phyloP scores from a whole-genome alignment of 2,797 vertebrate species.

The Haliaeetus vocifer region DNA sequence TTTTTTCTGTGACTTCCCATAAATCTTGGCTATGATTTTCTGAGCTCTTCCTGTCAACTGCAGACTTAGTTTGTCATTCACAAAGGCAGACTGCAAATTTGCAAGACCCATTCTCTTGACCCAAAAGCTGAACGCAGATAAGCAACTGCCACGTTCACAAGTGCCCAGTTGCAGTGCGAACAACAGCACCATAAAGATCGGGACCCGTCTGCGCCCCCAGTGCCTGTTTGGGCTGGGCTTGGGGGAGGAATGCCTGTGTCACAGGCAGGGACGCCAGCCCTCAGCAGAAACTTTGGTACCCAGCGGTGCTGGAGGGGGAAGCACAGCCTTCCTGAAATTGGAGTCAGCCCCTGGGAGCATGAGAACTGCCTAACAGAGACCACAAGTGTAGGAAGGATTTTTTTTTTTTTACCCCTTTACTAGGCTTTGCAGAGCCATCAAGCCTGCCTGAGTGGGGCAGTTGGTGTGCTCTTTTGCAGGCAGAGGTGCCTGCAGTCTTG shows the following conservation, averaged over 20 bases:
- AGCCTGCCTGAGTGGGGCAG: background rate
- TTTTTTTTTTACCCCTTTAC: background rate
- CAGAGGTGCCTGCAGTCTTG: background rate
- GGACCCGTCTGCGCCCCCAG: background rate
- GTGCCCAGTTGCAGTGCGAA: fast-evolving
- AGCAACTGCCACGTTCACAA: background rate
- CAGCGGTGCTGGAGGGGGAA: background rate
- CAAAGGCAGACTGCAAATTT: background rate
- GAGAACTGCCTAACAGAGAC: background rate
- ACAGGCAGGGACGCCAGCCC: fast-evolving
- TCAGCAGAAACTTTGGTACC: background rate
- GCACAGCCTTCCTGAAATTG: background rate
- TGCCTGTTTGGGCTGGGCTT: background rate
- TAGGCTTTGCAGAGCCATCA: background rate
- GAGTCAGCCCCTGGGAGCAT: background rate
- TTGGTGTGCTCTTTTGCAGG: background rate
- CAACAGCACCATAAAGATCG: background rate
- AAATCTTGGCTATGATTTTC: background rate
- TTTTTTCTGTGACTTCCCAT: background rate
- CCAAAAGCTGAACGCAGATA: background rate
- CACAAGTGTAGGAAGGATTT: background rate
- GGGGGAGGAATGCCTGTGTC: background rate
- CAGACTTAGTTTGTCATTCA: background rate
- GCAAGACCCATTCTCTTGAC: background rate
- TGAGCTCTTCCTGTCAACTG: background rate